Evolutionary conservation across 1,140 invertebrate species (phyloP).

Genomic region (Metopolophium dirhodum): DNA sequence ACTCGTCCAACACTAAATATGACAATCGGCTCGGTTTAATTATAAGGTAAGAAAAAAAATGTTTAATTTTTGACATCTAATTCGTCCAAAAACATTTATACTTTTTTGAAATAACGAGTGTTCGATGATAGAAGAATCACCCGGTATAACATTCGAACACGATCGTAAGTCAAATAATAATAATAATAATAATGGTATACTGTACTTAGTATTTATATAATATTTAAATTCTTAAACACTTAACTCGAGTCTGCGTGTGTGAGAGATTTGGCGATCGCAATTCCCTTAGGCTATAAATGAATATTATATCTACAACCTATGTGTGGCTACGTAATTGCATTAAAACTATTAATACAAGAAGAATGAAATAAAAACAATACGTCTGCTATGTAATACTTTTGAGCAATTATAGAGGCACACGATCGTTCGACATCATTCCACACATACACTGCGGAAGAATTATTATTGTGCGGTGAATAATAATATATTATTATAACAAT

Average conservation of each 20-base stretch:
- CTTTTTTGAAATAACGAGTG: too few relatives aligned
- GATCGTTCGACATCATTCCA: not conserved
- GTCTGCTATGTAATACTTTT: not conserved
- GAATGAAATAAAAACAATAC: not conserved
- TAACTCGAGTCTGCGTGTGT: not conserved
- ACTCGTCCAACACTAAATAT: too few relatives aligned
- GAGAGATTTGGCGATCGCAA: not conserved
- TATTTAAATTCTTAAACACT: not conserved
- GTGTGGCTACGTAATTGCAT: not conserved
- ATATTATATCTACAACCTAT: not conserved
- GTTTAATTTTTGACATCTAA: too few relatives aligned
- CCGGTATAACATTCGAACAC: not conserved
- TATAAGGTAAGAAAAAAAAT: too few relatives aligned
- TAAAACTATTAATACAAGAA: not conserved
- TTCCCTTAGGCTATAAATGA: not conserved
- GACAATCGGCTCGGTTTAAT: too few relatives aligned
- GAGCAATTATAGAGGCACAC: not conserved
- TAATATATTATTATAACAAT: too few relatives aligned
- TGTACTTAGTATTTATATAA: not conserved
- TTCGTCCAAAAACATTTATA: too few relatives aligned
- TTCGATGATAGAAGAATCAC: too few relatives aligned
- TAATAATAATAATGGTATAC: not conserved
- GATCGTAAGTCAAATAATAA: not conserved
- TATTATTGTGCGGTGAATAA: too few relatives aligned
- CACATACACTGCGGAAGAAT: too few relatives aligned